Evolutionary conservation across 2,113 vertebrate species (phyloP).

Genomic region (Cyprinodon variegatus): DNA sequence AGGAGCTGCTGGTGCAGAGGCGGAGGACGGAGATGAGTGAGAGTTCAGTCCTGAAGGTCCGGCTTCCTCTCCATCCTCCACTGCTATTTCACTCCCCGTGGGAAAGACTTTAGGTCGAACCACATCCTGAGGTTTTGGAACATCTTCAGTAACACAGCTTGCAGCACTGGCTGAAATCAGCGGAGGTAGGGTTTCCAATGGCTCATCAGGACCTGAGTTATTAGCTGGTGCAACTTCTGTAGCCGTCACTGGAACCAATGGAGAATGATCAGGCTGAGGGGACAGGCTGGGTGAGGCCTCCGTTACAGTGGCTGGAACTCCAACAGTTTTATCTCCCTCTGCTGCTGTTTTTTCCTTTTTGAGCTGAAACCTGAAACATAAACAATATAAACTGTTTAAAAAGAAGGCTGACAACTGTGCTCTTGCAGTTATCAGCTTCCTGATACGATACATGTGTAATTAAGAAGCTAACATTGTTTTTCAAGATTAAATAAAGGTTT

Average conservation of each 20-base stretch:
- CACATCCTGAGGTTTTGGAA: conserved; percentile 18
- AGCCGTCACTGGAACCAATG: conserved; percentile 7
- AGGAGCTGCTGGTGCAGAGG: conserved; percentile 19
- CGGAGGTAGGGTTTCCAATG: conserved; percentile 15
- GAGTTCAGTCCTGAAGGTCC: conserved; percentile 64
- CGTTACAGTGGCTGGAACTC: conserved; percentile 37
- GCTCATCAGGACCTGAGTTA: background rate
- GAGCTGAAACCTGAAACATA: conserved; percentile 71
- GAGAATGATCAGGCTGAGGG: conserved; percentile 5
- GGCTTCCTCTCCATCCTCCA: conserved; percentile 60
- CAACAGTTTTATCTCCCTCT: conserved; percentile 38
- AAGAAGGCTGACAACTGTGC: too few relatives aligned
- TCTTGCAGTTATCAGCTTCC: background rate
- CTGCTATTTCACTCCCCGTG: background rate
- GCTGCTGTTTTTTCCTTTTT: conserved; percentile 60
- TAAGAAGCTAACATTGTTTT: background rate
- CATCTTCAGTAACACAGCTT: conserved; percentile 24
- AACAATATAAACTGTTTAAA: background rate
- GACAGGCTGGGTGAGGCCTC: conserved; percentile 20
- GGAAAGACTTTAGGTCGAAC: conserved; percentile 51
- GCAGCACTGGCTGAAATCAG: conserved; percentile 15
- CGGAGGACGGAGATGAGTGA: conserved; percentile 20
- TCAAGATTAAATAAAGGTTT: too few relatives aligned
- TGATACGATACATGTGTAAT: background rate
- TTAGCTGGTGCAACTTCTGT: conserved; percentile 12